Conservation (phyloP, 2,888 invertebrate species). For the Agriopis aurantiaria region DNA sequence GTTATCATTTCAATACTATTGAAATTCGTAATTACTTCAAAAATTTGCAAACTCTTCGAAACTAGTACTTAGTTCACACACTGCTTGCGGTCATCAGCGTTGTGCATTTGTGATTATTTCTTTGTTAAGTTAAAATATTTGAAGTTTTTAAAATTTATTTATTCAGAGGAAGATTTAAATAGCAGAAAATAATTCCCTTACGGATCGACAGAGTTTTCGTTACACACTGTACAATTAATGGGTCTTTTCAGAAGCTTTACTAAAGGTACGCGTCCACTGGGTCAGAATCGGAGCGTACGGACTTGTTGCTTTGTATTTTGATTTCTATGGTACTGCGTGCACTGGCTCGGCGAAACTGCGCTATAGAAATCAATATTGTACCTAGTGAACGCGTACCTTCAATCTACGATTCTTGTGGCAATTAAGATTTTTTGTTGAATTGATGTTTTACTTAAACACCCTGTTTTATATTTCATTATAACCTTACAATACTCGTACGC, state of each 20-base stretch:
- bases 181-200: not conserved
- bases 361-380: no score
- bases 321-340: no score
- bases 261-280: no score
- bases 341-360: no score
- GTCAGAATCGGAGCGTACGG: no score
- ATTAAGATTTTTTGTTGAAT: not conserved
- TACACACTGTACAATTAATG: not conserved
- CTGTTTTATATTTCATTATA: slow-evolving; percentile 57
- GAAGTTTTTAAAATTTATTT: not conserved
- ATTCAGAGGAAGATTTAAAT: not conserved
- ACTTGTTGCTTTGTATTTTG: no score
- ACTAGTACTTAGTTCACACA: no score
- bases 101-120: no score
- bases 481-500: slow-evolving; percentile 55
- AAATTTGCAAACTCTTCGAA: not conserved
- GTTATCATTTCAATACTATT: not conserved
- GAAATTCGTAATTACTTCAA: not conserved
- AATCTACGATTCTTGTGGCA: slow-evolving; percentile 13
- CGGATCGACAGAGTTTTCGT: not conserved
- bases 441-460: slow-evolving; percentile 57
- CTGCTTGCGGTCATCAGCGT: no score
- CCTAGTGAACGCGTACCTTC: no score
- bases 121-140: no score
- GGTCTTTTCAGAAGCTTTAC: not conserved